phyloP scores from a whole-genome alignment of 2,113 vertebrate species.

The Daboia siamensis region DNA sequence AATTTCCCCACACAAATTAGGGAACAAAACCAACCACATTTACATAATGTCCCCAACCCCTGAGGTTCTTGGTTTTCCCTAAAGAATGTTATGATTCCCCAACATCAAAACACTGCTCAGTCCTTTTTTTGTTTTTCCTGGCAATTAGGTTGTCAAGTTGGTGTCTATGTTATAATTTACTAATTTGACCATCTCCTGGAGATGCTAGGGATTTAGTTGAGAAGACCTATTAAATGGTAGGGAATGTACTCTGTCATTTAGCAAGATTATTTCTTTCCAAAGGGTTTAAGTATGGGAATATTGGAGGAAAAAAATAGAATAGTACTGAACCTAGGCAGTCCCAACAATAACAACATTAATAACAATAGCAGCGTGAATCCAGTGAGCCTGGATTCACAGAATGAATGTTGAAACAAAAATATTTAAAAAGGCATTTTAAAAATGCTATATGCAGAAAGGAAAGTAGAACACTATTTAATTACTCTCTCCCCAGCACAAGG shows the following conservation, averaged over 20 bases:
- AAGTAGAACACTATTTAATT: background rate
- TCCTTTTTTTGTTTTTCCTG: background rate
- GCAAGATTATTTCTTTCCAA: background rate
- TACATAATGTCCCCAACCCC: background rate
- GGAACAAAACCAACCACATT: background rate
- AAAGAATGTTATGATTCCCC: background rate
- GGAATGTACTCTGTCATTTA: background rate
- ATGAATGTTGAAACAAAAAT: background rate
- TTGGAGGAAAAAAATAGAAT: background rate
- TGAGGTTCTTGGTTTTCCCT: background rate
- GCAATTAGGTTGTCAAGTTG: background rate
- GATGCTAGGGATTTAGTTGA: background rate
- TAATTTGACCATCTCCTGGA: background rate
- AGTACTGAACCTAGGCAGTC: background rate
- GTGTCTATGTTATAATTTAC: background rate
- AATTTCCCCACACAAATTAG: background rate
- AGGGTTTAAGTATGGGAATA: background rate
- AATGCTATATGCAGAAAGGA: background rate
- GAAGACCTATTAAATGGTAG: background rate
- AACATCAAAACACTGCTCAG: background rate
- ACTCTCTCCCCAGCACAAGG: background rate
- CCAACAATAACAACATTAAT: too few species aligned
- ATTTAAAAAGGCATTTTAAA: background rate
- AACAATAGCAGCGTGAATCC: too few species aligned
- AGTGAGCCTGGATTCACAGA: background rate